A percentile compares a stretch with the other conserved stretches of the same genome.
Evolutionary conservation across 2,888 invertebrate genomes (phyloP).

Genomic region (Empis stercorea): DNA sequence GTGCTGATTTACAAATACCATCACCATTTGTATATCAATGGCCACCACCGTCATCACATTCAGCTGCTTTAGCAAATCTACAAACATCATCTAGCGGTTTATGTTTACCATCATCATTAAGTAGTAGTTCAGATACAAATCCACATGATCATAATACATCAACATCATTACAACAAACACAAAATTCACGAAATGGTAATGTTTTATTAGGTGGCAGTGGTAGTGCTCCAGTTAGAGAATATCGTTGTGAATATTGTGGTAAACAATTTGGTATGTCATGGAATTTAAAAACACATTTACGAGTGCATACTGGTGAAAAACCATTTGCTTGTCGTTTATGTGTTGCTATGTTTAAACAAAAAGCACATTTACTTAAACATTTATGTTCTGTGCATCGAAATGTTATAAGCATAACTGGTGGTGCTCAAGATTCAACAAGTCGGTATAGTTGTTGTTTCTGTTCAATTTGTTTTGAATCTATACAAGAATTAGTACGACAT

Average conservation of each 20-base stretch:
- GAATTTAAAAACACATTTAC: conserved; percentile 79
- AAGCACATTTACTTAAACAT: conserved; percentile 76
- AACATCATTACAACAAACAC: conserved; percentile 11
- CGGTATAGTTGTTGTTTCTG: conserved; percentile 82
- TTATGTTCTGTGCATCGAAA: conserved; percentile 80
- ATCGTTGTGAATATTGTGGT: conserved; percentile 78
- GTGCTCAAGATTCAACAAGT: conserved; percentile 59
- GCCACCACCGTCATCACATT: conserved; percentile 29
- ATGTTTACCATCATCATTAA: conserved; percentile 10
- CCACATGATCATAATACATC: conserved; percentile 14
- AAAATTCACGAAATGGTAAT: conserved; percentile 12
- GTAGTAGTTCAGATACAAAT: conserved; percentile 14
- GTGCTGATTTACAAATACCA: conserved; percentile 48
- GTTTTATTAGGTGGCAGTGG: conserved; percentile 19
- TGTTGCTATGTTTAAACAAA: conserved; percentile 86
- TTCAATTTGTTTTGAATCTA: conserved; percentile 69
- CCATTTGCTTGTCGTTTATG: conserved; percentile 80
- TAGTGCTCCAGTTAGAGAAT: conserved; percentile 53
- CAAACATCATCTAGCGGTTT: conserved; percentile 13
- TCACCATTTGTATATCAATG: conserved; percentile 39
- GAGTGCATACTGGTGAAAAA: conserved; percentile 80
- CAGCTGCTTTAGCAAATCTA: conserved; percentile 24
- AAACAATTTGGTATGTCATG: conserved; percentile 88
- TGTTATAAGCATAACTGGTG: conserved; percentile 51
- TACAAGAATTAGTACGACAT: conserved; percentile 76